Conservation (phyloP, 2,797 vertebrate genomes). For the Lepilemur ruficaudatus region DNA sequence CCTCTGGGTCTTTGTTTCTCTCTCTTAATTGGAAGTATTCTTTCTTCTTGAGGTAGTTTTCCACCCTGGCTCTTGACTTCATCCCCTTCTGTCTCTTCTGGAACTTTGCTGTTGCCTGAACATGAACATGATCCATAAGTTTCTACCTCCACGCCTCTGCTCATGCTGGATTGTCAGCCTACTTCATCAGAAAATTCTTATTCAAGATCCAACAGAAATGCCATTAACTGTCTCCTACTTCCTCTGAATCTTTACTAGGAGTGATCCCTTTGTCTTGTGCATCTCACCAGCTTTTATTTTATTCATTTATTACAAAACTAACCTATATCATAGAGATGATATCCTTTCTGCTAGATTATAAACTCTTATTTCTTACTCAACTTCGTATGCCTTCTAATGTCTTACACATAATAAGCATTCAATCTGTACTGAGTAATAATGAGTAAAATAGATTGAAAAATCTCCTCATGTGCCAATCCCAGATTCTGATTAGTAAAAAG, state of each 20-base stretch:
- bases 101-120: not conserved
- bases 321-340: not conserved
- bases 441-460: constrained; percentile 3
- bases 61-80: not conserved
- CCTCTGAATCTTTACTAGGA: not conserved
- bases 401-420: not conserved
- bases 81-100: not conserved
- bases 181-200: not conserved
- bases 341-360: not conserved
- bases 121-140: not conserved
- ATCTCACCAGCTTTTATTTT: not conserved
- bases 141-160: not conserved
- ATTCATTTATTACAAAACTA: not conserved
- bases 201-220: not conserved
- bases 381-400: not conserved
- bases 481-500: not conserved
- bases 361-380: not conserved
- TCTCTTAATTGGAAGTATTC: not conserved
- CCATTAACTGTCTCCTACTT: not conserved
- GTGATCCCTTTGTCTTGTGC: not conserved
- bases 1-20: not conserved
- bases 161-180: not conserved
- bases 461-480: not conserved
- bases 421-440: not conserved
- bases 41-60: constrained; percentile 6